These are phyloP conservation scores for human DNA, from an alignment of 2,113 vertebrate species.

Conservation along the genomic window DNA sequence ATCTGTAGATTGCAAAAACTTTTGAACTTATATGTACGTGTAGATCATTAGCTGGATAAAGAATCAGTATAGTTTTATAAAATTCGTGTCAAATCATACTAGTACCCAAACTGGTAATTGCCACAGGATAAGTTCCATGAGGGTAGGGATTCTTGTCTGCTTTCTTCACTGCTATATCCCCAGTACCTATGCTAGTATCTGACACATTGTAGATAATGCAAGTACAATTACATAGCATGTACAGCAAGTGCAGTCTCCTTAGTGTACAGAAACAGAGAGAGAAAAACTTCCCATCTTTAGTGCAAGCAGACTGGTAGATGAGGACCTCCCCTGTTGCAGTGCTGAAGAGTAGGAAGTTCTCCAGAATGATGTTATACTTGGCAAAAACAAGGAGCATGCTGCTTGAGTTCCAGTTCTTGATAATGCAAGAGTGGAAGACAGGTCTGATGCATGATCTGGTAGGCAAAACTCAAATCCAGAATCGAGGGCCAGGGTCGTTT, in stretches of 20 bases:
- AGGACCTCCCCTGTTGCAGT: background rate
- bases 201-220: background rate
- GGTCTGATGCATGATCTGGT: background rate
- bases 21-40: background rate
- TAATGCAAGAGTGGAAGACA: background rate
- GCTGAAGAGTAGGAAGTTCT: background rate
- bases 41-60: background rate
- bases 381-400: background rate
- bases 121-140: background rate
- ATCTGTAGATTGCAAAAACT: background rate
- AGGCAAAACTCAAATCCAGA: background rate
- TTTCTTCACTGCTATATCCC: background rate
- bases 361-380: background rate
- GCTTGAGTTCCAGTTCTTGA: conserved; percentile 1
- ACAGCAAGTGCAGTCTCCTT: background rate
- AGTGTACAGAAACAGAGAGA: background rate
- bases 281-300: background rate
- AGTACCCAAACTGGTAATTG: conserved; percentile 2
- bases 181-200: background rate
- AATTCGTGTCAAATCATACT: background rate
- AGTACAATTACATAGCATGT: background rate
- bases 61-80: background rate
- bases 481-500: background rate
- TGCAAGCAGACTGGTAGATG: background rate
- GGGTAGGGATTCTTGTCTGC: background rate